phyloP scores from a whole-genome alignment of 92 coral and sea anemone genomes.

The Nematostella vectensis region DNA sequence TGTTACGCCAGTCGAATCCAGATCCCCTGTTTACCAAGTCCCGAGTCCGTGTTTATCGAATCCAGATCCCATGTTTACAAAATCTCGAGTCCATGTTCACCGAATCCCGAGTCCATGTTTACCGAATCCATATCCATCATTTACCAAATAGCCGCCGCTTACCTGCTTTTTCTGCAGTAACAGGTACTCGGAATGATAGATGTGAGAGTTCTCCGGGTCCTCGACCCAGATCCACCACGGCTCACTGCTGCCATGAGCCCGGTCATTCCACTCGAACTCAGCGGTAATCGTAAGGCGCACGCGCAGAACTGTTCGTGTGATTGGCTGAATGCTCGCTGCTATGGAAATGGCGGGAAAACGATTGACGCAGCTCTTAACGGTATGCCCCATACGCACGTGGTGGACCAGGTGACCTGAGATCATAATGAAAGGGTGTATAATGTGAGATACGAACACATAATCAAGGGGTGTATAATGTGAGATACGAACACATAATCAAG shows the following conservation, averaged over 20 bases:
- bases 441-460: too few species aligned
- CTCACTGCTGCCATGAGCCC: slow-evolving; percentile 83
- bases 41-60: too few species aligned
- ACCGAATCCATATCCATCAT: too few species aligned
- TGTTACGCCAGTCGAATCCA: too few species aligned
- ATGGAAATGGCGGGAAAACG: slow-evolving; percentile 86
- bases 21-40: too few species aligned
- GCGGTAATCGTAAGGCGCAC: slow-evolving; percentile 88
- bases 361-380: slow-evolving; percentile 73
- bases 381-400: slow-evolving; percentile 87
- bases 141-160: too few species aligned
- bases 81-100: too few species aligned
- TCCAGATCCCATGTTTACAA: too few species aligned
- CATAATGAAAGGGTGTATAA: too few species aligned
- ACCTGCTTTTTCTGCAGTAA: slow-evolving; percentile 94
- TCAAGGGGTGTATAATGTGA: too few species aligned
- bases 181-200: slow-evolving; percentile 93
- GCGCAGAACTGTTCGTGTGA: slow-evolving; percentile 92
- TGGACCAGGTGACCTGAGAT: slow-evolving; percentile 82
- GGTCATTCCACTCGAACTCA: slow-evolving; percentile 93
- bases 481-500: too few species aligned
- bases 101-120: too few species aligned
- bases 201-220: slow-evolving; percentile 91
- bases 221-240: slow-evolving; percentile 99
- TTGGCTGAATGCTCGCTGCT: slow-evolving; percentile 93